Percentiles rank a stretch among this genome's conserved stretches.
phyloP scores from a whole-genome alignment of 1,140 invertebrate species.

The Littorina saxatilis region DNA sequence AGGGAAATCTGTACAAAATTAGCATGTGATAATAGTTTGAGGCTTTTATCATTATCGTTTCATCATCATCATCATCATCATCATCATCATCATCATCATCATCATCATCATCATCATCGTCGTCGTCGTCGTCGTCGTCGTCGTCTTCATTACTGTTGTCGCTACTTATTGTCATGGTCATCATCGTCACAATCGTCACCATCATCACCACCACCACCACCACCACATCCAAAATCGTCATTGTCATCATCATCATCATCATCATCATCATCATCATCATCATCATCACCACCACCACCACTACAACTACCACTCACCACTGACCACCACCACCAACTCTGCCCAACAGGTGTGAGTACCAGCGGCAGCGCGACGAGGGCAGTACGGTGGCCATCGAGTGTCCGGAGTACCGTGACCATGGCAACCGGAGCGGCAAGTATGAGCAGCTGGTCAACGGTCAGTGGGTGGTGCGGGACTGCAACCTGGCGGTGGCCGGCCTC shows the following conservation, averaged over 20 bases:
- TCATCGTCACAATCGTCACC: too few relatives aligned
- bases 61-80: not conserved
- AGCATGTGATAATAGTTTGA: too few relatives aligned
- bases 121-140: too few relatives aligned
- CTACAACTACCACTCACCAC: too few relatives aligned
- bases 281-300: too few relatives aligned
- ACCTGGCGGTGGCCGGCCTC: constrained; percentile 47
- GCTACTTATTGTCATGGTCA: constrained; percentile 6
- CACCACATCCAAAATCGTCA: too few relatives aligned
- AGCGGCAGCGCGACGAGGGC: not conserved
- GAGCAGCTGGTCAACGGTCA: constrained; percentile 51
- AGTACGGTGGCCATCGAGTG: not conserved
- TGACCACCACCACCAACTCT: too few relatives aligned
- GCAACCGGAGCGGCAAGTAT: constrained; percentile 39
- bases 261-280: too few relatives aligned
- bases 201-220: too few relatives aligned
- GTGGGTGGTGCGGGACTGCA: constrained; percentile 52
- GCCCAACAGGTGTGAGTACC: not conserved
- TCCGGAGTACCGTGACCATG: constrained; percentile 36
- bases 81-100: constrained; percentile 6
- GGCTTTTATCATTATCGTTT: too few relatives aligned
- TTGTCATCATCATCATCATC: too few relatives aligned
- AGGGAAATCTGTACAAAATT: too few relatives aligned
- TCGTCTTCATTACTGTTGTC: constrained; percentile 5
- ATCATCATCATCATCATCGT: constrained; percentile 10